Evolutionary conservation across 2,113 vertebrate species (phyloP), one percentile per base, ranked within the genome.

Genomic region (Poecile atricapillus): DNA sequence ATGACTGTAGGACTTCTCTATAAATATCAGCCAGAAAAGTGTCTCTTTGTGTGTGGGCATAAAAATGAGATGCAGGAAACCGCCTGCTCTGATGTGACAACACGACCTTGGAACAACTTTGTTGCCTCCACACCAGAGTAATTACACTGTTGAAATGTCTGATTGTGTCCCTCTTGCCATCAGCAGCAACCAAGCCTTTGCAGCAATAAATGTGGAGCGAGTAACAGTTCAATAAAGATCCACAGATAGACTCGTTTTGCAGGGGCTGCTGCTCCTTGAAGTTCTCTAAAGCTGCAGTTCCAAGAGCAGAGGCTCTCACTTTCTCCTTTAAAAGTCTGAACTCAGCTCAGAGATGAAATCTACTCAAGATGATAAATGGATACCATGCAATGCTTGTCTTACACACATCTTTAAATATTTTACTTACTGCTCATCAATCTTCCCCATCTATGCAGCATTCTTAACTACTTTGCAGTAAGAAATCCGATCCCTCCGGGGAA

Each of bases 91-190:
- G 90, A 87, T 78, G 76, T 93, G 77, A 93, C 96, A 97, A 95
- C 64, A 56, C 74, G 95, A 97, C 95, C 96, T 98, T 97, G 97
- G 97, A 96, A 96, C 87, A 97, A 97, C 90, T 96, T 97, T 91
- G 62, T 88, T 87, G 91, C 84, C 81, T 94, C 73, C 64, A 89
- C 67, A 82, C 55, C 65, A 76, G 63, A 78, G 49, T 94, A 88
- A 96, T 96, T 94, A 95, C 73, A 47, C 78, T 74, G 69, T 47
- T 93, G 80, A 94, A 96, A 86, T 19, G 35, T 92, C 94, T 87
- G 86, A 95, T 53, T 93, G 56, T 49, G 73, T 49, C 83, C 75
- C 58, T 95, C 63, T 87, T 44, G 21, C 82, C 90, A 86, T 20
- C 93, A 92, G 70, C 83, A 80, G 53, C 87, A 52, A 91, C 63